Conservation (phyloP, 2,888 invertebrate species). For the Gasteruption jaculator region DNA sequence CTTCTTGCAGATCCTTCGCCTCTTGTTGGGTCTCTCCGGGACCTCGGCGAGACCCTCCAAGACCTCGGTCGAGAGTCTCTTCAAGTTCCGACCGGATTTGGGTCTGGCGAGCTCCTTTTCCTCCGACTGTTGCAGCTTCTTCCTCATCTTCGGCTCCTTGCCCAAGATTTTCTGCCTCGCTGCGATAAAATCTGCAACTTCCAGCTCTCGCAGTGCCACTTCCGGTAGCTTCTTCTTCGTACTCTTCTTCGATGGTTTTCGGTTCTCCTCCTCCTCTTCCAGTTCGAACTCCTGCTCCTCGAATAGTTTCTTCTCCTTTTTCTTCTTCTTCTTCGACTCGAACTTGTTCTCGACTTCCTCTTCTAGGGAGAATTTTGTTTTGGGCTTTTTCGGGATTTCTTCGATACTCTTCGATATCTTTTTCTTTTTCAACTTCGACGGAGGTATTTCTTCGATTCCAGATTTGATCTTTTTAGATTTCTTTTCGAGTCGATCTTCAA, state of each 20-base stretch:
- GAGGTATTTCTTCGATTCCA: too few species aligned
- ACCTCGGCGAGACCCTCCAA: slow-evolving; percentile 32
- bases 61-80: slow-evolving; percentile 33
- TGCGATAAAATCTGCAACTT: neutral
- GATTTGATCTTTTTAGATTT: neutral
- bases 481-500: neutral
- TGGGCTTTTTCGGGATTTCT: slow-evolving; percentile 11
- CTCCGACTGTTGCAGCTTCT: slow-evolving; percentile 12
- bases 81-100: slow-evolving; percentile 20
- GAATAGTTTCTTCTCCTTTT: slow-evolving; percentile 7
- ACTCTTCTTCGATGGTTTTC: slow-evolving; percentile 5
- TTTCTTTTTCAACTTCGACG: neutral
- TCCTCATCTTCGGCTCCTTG: slow-evolving; percentile 19
- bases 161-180: neutral
- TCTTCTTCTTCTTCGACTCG: neutral
- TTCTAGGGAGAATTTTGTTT: too few species aligned
- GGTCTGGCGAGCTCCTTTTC: slow-evolving; percentile 8
- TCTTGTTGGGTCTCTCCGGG: slow-evolving; percentile 21
- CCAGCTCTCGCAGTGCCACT: too few species aligned
- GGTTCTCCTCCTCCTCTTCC: neutral
- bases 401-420: neutral
- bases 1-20: slow-evolving; percentile 19
- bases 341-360: slow-evolving; percentile 6
- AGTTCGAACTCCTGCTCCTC: slow-evolving; percentile 1
- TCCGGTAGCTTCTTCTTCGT: too few species aligned